Conservation (phyloP, 2,113 vertebrate genomes). For the Mohoua ochrocephala region DNA sequence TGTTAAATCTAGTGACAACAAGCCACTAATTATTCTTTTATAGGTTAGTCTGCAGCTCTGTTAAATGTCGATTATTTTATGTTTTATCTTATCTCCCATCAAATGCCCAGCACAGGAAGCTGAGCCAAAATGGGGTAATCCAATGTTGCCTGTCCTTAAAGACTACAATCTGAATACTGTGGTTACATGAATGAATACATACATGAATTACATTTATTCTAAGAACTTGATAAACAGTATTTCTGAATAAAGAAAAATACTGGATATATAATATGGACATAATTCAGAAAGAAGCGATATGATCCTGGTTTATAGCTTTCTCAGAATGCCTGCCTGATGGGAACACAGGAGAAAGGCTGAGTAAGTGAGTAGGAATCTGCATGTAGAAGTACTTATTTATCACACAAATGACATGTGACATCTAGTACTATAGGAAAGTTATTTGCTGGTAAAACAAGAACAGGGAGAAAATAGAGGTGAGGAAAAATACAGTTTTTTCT, state of each 20-base stretch:
- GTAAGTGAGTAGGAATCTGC: background rate
- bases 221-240: background rate
- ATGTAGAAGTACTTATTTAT: background rate
- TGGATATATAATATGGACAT: background rate
- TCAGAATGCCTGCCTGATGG: background rate
- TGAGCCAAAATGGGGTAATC: background rate
- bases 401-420: background rate
- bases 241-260: background rate
- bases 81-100: background rate
- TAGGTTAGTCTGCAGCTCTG: background rate
- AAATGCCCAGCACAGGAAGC: background rate
- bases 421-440: background rate
- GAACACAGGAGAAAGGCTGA: background rate
- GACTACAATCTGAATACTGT: background rate
- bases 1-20: background rate
- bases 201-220: background rate
- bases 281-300: background rate
- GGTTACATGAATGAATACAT: background rate
- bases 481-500: background rate
- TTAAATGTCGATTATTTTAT: background rate
- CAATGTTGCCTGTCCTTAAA: background rate
- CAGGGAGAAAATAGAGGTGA: background rate
- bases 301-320: background rate
- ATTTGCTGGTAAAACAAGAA: background rate
- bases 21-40: background rate